Conservation (phyloP, 2,888 invertebrate species). For the Corbicula japonica region DNA sequence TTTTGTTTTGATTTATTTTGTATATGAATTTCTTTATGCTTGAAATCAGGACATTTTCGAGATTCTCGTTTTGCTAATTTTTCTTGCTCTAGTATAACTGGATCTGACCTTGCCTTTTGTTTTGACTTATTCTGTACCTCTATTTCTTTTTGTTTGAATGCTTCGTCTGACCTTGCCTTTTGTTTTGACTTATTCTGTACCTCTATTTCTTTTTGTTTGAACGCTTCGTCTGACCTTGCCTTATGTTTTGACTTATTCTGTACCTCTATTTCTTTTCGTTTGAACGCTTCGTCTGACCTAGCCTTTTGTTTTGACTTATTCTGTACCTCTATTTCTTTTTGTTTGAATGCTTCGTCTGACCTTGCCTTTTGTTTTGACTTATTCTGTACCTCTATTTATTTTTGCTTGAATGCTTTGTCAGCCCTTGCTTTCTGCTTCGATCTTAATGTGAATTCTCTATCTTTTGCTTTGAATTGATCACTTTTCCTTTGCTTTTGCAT, state of each 20-base stretch:
- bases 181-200: constrained; percentile 7
- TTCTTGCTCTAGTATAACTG: neutral
- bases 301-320: constrained; percentile 1
- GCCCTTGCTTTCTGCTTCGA: neutral
- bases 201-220: constrained; percentile 3
- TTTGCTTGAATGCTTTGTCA: no score
- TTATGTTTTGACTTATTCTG: constrained; percentile 5
- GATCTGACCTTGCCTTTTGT: constrained; percentile 1
- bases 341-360: neutral
- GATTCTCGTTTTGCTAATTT: no score
- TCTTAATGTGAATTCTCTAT: neutral
- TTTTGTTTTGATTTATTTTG: neutral
- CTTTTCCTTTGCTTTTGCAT: neutral
- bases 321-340: constrained; percentile 1
- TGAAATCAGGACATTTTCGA: no score
- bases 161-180: constrained; percentile 1
- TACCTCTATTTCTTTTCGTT: neutral
- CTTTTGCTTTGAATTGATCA: neutral
- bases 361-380: constrained; percentile 4
- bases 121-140: constrained; percentile 1
- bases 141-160: neutral
- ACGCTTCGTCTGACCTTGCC: neutral
- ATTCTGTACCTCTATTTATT: no score
- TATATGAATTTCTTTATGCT: neutral
- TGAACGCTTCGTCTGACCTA: neutral